Evolutionary conservation across 2,888 invertebrate species (phyloP).

Genomic region (Cerastis rubricosa): DNA sequence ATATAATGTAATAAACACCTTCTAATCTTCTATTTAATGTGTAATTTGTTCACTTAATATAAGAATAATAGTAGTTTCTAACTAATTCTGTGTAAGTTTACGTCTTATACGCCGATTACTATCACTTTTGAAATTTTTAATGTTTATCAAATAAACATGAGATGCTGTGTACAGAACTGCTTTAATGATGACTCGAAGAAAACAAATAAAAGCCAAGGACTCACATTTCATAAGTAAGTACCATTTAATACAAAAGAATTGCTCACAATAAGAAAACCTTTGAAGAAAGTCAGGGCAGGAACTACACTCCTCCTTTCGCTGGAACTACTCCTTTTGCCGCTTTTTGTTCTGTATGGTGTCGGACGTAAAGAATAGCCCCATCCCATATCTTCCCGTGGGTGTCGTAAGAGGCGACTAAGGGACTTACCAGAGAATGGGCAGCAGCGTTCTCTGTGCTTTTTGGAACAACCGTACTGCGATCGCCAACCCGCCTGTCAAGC

Average conservation of each 20-base stretch:
- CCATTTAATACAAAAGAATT: neutral
- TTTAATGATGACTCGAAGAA: slow-evolving; percentile 33
- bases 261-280: neutral
- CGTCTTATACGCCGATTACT: neutral
- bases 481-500: too few species aligned
- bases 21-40: neutral
- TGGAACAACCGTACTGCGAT: too few species aligned
- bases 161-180: slow-evolving; percentile 42
- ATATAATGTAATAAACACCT: neutral
- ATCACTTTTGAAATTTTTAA: neutral
- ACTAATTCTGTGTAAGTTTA: neutral
- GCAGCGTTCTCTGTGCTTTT: too few species aligned
- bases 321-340: neutral
- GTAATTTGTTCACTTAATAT: neutral
- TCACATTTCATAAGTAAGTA: slow-evolving; percentile 41
- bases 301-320: neutral
- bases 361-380: too few species aligned
- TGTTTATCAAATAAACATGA: slow-evolving; percentile 15
- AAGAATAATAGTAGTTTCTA: neutral
- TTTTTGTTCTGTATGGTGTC: too few species aligned
- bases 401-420: too few species aligned
- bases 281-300: neutral
- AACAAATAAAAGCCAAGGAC: slow-evolving; percentile 38
- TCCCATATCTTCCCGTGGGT: too few species aligned
- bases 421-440: too few species aligned